Evolutionary conservation across 2,888 invertebrate genomes (phyloP), one percentile per base, ranked within the genome.

Genomic region (Phortica magna): DNA sequence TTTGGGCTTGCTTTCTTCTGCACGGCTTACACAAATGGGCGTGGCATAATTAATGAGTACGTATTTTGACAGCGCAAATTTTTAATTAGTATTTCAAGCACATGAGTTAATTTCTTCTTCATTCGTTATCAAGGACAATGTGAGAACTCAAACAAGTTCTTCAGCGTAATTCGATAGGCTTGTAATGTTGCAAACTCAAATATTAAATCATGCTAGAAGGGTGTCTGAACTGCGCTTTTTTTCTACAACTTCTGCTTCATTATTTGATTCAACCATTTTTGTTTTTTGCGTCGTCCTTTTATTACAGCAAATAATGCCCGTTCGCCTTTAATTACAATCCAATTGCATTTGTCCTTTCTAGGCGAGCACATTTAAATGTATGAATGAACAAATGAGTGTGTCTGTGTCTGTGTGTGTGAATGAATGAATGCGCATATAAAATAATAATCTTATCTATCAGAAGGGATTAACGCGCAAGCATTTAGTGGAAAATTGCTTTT

Each of bases 281-380:
- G 1, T 72, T 74, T 77, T 75, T 68, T 74, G n/a, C n/a, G 75
- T 76, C 67, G 71, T 77, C 73, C 64, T 74, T 73, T 71, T 43
- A 81, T 78, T 73, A 80, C 79, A 75, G 74, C 19, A 42, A 65
- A 48, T 65, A 61, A 43, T 14, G 41, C 19, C 12, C 74, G n/a
- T 43, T 79, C 82, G 83, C 83, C 85, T 85, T 83, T 86, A 90
- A 89, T 89, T 88, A 88, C 90, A 90, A 89, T 83, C 84, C 88
- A 85, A 89, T 90, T 81, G 81, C 79, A 77, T 43, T 78, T 43
- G 19, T 71, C 31, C 70, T 55, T 55, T 48, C 31, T 31, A 31
- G 31, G 2, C 31, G 31, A 31, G 31, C 31, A 31, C 31, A 31
- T 64, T 74, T 75, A 43, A 57, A 65, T 61, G 55, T 65, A 80